Percentiles rank a stretch among this genome's conserved stretches.
These are phyloP conservation scores for Ernsta delagoae DNA, from an alignment of 2,888 invertebrate species.

Conservation along the genomic window DNA sequence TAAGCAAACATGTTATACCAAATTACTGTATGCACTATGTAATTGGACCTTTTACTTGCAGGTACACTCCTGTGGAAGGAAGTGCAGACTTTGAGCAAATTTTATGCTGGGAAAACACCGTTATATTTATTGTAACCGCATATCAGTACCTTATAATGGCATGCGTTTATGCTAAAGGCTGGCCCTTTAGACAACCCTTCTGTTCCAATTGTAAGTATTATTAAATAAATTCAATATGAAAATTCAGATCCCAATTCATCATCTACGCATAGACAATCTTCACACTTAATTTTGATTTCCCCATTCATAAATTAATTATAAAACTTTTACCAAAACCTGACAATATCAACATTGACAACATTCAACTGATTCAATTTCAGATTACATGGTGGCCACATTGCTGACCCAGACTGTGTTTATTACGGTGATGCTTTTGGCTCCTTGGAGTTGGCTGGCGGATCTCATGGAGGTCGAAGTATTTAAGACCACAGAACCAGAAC, in stretches of 20 bases:
- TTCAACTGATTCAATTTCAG: conserved; percentile 54
- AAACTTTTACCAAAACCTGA: no score
- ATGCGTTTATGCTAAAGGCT: conserved; percentile 91
- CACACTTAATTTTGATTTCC: no score
- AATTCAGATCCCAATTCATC: no score
- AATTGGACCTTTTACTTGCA: no score
- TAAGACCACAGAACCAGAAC: conserved; percentile 53
- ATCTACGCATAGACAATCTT: no score
- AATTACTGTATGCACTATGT: no score
- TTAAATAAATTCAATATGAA: no score
- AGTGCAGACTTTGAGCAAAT: conserved; percentile 82
- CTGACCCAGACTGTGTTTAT: conserved; percentile 83
- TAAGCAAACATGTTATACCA: no score
- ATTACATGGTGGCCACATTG: conserved; percentile 85
- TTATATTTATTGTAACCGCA: conserved; percentile 89
- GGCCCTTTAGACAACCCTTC: conserved; percentile 89
- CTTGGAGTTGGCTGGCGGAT: conserved; percentile 77
- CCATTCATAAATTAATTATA: no score
- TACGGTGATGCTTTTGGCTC: conserved; percentile 83
- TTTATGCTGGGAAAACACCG: conserved; percentile 91
- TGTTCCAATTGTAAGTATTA: conserved; percentile 85
- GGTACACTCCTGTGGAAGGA: conserved; percentile 75
- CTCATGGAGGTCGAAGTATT: conserved; percentile 83
- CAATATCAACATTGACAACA: no score
- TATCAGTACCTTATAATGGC: conserved; percentile 93